A percentile compares a stretch with the other conserved stretches of the same genome.
Evolutionary conservation across 1,140 invertebrate genomes (phyloP).

Genomic region (Drosophila nannoptera): DNA sequence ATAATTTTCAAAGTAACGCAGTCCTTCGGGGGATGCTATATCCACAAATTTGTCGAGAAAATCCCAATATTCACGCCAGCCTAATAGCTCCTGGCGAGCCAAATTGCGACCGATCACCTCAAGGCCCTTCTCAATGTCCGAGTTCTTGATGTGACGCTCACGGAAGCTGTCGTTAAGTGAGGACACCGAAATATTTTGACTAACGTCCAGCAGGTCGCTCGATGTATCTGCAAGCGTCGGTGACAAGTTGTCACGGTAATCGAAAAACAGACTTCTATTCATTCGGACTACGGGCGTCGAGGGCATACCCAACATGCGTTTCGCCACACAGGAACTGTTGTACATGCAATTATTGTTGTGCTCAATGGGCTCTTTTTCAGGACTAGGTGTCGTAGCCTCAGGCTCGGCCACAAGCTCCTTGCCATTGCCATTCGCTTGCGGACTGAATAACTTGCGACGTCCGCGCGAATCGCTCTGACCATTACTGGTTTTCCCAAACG

Average conservation of each 20-base stretch:
- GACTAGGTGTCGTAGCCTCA: neutral
- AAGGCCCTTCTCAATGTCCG: constrained; percentile 90
- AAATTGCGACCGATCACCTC: constrained; percentile 89
- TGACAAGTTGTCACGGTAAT: constrained; percentile 19
- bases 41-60: constrained; percentile 90
- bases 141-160: constrained; percentile 82
- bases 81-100: constrained; percentile 86
- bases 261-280: constrained; percentile 28
- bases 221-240: constrained; percentile 3
- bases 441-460: constrained; percentile 35
- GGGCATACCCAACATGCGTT: constrained; percentile 14
- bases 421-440: constrained; percentile 28
- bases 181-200: constrained; percentile 26
- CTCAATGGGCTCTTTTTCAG: constrained; percentile 7
- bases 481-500: constrained; percentile 25
- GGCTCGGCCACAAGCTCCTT: constrained; percentile 12
- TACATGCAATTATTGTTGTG: constrained; percentile 38
- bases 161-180: constrained; percentile 54
- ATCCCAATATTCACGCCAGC: constrained; percentile 95
- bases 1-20: constrained; percentile 87
- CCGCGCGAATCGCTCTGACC: neutral
- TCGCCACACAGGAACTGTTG: neutral
- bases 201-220: constrained; percentile 3
- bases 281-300: constrained; percentile 38
- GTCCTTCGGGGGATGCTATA: constrained; percentile 85